Conservation (phyloP, 2,113 vertebrate species). For the Menura novaehollandiae region DNA sequence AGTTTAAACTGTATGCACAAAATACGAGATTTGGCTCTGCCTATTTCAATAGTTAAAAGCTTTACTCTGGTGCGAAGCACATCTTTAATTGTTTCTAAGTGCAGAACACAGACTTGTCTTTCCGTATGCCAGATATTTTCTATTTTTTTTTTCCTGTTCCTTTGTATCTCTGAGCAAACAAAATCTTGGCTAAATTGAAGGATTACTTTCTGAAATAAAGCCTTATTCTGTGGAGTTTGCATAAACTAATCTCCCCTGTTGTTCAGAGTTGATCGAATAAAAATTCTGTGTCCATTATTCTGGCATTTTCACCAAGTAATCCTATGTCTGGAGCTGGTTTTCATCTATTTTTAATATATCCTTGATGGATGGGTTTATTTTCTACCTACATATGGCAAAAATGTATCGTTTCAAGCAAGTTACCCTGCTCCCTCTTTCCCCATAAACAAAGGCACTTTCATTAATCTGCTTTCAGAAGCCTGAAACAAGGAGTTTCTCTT, state of each 20-base stretch:
- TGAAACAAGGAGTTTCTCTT: constrained; percentile 30
- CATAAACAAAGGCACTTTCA: constrained; percentile 40
- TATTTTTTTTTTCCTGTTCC: not conserved
- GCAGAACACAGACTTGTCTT: not conserved
- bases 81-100: constrained; percentile 46
- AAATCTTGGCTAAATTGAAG: constrained; percentile 60
- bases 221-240: constrained; percentile 48
- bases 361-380: constrained; percentile 53
- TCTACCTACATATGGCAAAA: constrained; percentile 41
- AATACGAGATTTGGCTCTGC: constrained; percentile 20
- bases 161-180: constrained; percentile 35
- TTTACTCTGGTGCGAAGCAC: not conserved
- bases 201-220: constrained; percentile 54
- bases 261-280: constrained; percentile 46
- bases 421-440: not conserved
- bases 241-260: constrained; percentile 33
- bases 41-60: constrained; percentile 24
- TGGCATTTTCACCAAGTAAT: constrained; percentile 44
- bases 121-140: constrained; percentile 1
- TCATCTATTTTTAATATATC: constrained; percentile 48
- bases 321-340: constrained; percentile 31
- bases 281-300: constrained; percentile 38
- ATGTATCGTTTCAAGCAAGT: constrained; percentile 8
- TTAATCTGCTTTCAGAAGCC: constrained; percentile 31
- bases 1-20: constrained; percentile 38